Percentiles rank a stretch among this genome's conserved stretches.
These are phyloP conservation scores for Drosophila sordidula DNA, from an alignment of 2,888 invertebrate species.

Conservation along the genomic window DNA sequence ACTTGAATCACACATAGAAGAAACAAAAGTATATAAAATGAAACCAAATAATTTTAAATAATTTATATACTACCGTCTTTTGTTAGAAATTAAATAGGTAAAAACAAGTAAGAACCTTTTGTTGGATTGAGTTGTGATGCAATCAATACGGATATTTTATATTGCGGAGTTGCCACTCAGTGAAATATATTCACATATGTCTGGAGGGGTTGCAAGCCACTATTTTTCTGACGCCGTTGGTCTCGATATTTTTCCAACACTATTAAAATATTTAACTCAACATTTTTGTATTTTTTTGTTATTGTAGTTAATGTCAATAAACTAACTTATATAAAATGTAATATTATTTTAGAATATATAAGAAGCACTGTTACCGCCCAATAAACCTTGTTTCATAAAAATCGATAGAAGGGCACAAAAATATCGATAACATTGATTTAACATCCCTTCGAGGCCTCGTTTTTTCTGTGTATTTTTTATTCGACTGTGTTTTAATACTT, in stretches of 20 bases:
- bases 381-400: not conserved
- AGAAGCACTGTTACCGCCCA: not conserved
- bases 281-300: not conserved
- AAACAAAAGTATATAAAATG: not conserved
- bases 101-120: constrained; percentile 31
- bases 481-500: constrained; percentile 46
- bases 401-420: constrained; percentile 19
- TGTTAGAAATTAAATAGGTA: constrained; percentile 7
- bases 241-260: not conserved
- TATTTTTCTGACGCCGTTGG: constrained; percentile 26
- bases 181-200: not conserved
- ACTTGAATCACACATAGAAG: not conserved
- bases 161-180: constrained; percentile 37
- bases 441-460: constrained; percentile 62
- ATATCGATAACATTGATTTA: constrained; percentile 46
- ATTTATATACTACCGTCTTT: not conserved
- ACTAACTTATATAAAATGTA: not conserved
- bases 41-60: not conserved
- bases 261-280: not conserved
- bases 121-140: constrained; percentile 70
- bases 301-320: too few species aligned
- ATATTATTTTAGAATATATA: not conserved
- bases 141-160: constrained; percentile 62
- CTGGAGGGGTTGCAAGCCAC: constrained; percentile 4
- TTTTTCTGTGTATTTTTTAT: constrained; percentile 70